Evolutionary conservation across 1,140 invertebrate genomes (phyloP).

Genomic region (Monochamus saltuarius): DNA sequence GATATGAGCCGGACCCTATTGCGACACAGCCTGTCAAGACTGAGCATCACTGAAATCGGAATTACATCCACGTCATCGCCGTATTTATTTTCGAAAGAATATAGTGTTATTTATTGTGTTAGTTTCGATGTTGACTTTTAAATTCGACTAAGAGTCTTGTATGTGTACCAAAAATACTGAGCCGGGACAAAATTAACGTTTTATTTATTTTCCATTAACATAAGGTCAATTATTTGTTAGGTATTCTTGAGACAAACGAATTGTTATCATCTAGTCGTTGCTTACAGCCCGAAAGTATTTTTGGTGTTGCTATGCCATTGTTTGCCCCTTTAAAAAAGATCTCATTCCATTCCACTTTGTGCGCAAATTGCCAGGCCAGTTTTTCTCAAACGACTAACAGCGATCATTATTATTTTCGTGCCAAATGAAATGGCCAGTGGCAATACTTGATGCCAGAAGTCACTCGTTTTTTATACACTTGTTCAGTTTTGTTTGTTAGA

Average conservation of each 20-base stretch:
- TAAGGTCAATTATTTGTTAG: background rate
- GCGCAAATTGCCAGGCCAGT: conserved; percentile 30
- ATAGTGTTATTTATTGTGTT: background rate
- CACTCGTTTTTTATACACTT: conserved; percentile 37
- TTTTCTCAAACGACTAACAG: conserved; percentile 21
- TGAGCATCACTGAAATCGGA: conserved; percentile 6
- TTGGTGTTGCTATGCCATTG: conserved; percentile 24
- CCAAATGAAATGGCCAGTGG: conserved; percentile 44
- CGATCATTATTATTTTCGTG: conserved; percentile 28
- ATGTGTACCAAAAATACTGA: conserved; percentile 17
- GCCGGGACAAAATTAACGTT: conserved; percentile 3
- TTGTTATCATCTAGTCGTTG: conserved; percentile 18
- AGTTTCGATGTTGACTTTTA: conserved; percentile 6
- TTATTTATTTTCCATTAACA: conserved; percentile 4
- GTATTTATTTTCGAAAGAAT: background rate
- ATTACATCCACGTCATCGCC: background rate
- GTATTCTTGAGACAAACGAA: conserved; percentile 10
- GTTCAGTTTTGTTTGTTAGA: conserved; percentile 9
- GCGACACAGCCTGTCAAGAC: conserved; percentile 22
- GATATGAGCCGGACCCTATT: conserved; percentile 56
- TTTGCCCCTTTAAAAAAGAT: conserved; percentile 18
- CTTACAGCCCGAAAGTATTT: conserved; percentile 16
- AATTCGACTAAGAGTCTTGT: background rate
- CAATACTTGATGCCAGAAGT: conserved; percentile 30
- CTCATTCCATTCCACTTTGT: conserved; percentile 23